Conservation (phyloP, 1,140 invertebrate genomes). For the Drosophila paulistorum region DNA sequence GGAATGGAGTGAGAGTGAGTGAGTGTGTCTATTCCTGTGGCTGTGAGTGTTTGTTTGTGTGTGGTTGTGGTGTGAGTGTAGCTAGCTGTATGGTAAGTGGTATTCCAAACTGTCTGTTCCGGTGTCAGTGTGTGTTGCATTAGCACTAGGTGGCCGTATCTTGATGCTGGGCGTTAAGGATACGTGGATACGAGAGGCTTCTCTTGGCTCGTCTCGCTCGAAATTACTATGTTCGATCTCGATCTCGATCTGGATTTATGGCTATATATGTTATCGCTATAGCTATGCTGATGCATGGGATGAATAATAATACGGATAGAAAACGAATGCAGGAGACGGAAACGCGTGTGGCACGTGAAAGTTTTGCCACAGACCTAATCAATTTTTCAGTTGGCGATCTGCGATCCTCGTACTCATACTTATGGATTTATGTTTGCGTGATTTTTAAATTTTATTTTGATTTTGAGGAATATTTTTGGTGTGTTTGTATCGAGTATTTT, state of each 20-base stretch:
- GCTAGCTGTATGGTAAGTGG: slow-evolving; percentile 82
- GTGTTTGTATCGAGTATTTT: slow-evolving; percentile 1
- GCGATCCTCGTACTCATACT: slow-evolving; percentile 5
- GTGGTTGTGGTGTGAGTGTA: slow-evolving; percentile 25
- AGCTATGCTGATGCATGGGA: slow-evolving; percentile 5
- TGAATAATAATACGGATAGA: slow-evolving; percentile 3
- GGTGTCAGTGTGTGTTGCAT: slow-evolving; percentile 81
- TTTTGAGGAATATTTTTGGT: slow-evolving; percentile 2
- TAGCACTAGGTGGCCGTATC: slow-evolving; percentile 49
- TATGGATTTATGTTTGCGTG: slow-evolving; percentile 5
- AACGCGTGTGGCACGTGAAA: not conserved
- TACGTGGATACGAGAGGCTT: not conserved
- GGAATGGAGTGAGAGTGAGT: no score
- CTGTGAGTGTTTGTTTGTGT: no score
- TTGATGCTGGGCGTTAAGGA: slow-evolving; percentile 52
- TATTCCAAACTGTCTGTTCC: slow-evolving; percentile 83
- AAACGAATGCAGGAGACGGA: slow-evolving; percentile 6
- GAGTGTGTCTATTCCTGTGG: not conserved
- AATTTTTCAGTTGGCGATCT: slow-evolving; percentile 2
- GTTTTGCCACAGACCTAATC: not conserved
- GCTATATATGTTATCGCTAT: slow-evolving; percentile 4
- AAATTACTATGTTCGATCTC: not conserved
- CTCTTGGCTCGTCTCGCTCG: not conserved
- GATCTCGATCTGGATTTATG: not conserved
- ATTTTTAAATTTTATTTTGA: not conserved